phyloP scores from a whole-genome alignment of 2,888 invertebrate species.

The Drosophila phalerata region DNA sequence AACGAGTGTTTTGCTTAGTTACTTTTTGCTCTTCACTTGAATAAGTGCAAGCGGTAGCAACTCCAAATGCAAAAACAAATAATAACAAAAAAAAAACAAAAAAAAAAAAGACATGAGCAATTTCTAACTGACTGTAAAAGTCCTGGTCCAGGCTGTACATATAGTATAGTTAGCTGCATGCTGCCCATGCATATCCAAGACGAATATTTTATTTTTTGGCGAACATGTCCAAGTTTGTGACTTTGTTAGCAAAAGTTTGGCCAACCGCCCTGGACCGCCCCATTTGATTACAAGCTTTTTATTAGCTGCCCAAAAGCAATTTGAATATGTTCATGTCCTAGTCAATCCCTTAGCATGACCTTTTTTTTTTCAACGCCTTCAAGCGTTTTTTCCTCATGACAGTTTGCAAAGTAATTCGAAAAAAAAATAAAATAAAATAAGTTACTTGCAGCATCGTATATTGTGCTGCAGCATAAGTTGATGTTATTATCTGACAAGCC shows the following conservation, averaged over 20 bases:
- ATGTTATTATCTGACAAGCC: conserved; percentile 48
- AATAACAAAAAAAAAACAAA: conserved; percentile 1
- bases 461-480: conserved; percentile 61
- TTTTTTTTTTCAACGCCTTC: conserved; percentile 57
- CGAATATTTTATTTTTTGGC: conserved; percentile 57
- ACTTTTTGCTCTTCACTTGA: conserved; percentile 62
- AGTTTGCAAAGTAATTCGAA: conserved; percentile 26
- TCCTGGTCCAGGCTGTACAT: conserved; percentile 45
- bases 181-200: conserved; percentile 73
- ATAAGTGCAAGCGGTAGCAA: conserved; percentile 59
- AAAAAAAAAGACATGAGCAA: conserved; percentile 32
- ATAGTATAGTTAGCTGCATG: conserved; percentile 54
- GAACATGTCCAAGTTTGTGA: conserved; percentile 70
- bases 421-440: conserved; percentile 17
- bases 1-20: conserved; percentile 81
- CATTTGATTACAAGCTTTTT: conserved; percentile 75
- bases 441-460: conserved; percentile 42
- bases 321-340: conserved; percentile 70
- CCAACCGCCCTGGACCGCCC: conserved; percentile 34
- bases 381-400: conserved; percentile 37
- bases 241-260: conserved; percentile 59
- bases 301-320: conserved; percentile 77
- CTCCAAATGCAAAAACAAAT: conserved; percentile 17
- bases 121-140: conserved; percentile 44
- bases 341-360: conserved; percentile 63